Evolutionary conservation across 1,140 invertebrate species (phyloP).

Genomic region (Chrysomallon squamiferum): DNA sequence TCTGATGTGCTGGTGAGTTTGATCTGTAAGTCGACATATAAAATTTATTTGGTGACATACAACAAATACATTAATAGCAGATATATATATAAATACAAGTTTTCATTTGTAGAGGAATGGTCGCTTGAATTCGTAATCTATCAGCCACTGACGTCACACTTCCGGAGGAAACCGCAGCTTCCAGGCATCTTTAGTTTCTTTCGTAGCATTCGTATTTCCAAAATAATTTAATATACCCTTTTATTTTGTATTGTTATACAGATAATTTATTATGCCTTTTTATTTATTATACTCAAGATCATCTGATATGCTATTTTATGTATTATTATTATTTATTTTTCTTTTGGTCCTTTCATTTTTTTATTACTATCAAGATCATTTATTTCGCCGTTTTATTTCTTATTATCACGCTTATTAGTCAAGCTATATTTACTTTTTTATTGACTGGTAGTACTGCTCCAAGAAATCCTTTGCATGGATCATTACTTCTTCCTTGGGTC

Average conservation of each 20-base stretch:
- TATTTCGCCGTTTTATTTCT: background rate
- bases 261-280: background rate
- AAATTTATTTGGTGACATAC: conserved; percentile 18
- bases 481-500: conserved; percentile 3
- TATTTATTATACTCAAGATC: background rate
- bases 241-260: background rate
- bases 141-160: background rate
- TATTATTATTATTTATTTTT: background rate
- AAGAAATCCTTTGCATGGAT: conserved; percentile 16
- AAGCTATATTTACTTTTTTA: conserved; percentile 10
- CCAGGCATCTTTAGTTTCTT: background rate
- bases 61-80: background rate
- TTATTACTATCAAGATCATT: background rate
- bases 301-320: background rate
- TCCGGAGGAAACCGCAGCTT: background rate
- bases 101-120: background rate
- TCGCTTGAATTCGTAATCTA: background rate
- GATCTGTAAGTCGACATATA: no score
- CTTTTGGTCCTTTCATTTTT: background rate
- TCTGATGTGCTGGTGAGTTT: conserved; percentile 51
- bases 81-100: background rate
- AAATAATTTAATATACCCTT: no score
- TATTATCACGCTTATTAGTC: background rate
- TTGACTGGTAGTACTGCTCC: conserved; percentile 10
- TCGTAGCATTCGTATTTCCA: no score